Evolutionary conservation across 2,888 invertebrate species (phyloP).

Genomic region (Seira sanloemensis): DNA sequence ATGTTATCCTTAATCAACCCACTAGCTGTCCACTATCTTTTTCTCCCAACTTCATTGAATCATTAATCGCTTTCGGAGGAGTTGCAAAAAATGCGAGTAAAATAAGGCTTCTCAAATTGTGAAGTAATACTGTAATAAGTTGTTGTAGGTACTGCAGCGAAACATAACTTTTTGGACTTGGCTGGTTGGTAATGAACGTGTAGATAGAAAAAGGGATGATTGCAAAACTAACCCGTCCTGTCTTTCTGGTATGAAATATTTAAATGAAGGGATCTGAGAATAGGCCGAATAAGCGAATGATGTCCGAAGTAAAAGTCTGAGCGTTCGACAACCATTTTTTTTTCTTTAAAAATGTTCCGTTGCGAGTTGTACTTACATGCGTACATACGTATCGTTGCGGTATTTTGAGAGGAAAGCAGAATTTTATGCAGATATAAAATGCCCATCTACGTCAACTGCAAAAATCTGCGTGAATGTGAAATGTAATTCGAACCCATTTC

Average conservation of each 20-base stretch:
- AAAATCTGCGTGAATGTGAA: too few species aligned
- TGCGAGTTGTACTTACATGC: too few species aligned
- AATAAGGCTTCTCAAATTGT: too few species aligned
- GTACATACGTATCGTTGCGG: background rate
- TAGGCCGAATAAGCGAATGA: background rate
- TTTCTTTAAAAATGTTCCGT: background rate
- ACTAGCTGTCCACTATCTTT: background rate
- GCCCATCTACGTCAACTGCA: too few species aligned
- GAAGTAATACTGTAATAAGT: too few species aligned
- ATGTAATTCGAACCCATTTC: too few species aligned
- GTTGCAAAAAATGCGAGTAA: slow-evolving; percentile 13
- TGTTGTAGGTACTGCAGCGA: too few species aligned
- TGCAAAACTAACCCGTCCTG: slow-evolving; percentile 49
- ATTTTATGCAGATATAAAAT: slow-evolving; percentile 53
- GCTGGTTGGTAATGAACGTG: background rate
- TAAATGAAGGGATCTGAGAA: background rate
- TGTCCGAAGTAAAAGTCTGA: slow-evolving; percentile 8
- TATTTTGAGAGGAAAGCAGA: slow-evolving; percentile 23
- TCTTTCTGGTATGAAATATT: slow-evolving; percentile 41
- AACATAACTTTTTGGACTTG: slow-evolving; percentile 2
- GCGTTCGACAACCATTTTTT: background rate
- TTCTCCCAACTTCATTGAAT: background rate
- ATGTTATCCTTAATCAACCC: slow-evolving; percentile 10
- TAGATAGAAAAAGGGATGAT: background rate
- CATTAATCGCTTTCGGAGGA: slow-evolving; percentile 15